Percentiles rank a stretch among this genome's conserved stretches.
Conservation (phyloP, 2,113 vertebrate species). For the Solenodon paradoxus region DNA sequence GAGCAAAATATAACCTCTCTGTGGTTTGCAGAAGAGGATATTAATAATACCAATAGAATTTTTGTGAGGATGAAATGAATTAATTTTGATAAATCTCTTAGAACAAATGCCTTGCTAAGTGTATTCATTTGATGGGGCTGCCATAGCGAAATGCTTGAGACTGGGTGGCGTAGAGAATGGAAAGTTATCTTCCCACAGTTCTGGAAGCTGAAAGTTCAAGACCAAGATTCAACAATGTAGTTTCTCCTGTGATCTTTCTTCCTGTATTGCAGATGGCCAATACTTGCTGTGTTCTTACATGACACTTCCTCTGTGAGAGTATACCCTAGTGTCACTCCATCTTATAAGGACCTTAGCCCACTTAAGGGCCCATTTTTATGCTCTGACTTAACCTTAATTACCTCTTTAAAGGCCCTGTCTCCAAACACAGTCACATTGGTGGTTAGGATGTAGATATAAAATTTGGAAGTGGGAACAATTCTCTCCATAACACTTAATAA, state of each 20-base stretch:
- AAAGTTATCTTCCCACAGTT: not conserved
- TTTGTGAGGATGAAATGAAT: slow-evolving; percentile 31
- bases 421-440: not conserved
- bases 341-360: not conserved
- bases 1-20: not conserved
- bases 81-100: not conserved
- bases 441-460: not conserved
- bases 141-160: not conserved
- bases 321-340: not conserved
- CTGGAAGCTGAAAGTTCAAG: too few relatives aligned
- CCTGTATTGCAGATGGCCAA: not conserved
- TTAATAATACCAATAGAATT: not conserved
- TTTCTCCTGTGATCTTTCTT: not conserved
- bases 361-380: not conserved
- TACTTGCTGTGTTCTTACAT: not conserved
- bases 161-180: not conserved
- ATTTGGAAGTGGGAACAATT: not conserved
- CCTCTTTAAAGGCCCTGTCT: not conserved
- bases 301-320: not conserved
- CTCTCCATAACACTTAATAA: not conserved
- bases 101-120: not conserved
- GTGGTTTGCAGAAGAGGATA: not conserved
- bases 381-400: not conserved
- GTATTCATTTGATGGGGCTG: not conserved
- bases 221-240: not conserved